Percentiles rank a stretch among this genome's conserved stretches.
Evolutionary conservation across 2,888 invertebrate genomes (phyloP).

Genomic region (Drosophila borborema): DNA sequence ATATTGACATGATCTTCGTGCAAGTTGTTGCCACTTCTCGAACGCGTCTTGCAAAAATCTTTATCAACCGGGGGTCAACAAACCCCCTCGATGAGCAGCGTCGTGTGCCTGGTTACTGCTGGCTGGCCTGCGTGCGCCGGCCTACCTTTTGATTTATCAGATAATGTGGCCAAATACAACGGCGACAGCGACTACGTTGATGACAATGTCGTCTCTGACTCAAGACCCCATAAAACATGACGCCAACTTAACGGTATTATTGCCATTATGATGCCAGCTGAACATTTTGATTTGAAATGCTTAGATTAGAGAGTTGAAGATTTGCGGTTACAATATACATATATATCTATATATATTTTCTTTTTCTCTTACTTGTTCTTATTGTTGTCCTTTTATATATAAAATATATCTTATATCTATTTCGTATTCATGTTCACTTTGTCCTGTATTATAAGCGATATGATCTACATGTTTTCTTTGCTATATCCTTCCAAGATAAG

Average conservation of each 20-base stretch:
- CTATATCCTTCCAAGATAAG: too few species aligned
- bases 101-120: slow-evolving; percentile 10
- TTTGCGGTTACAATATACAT: not conserved
- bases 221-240: slow-evolving; percentile 65
- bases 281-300: slow-evolving; percentile 32
- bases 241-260: slow-evolving; percentile 64
- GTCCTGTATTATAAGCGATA: too few species aligned
- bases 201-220: slow-evolving; percentile 43
- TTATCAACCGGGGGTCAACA: slow-evolving; percentile 75
- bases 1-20: slow-evolving; percentile 76
- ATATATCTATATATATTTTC: too few species aligned
- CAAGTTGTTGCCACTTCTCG: slow-evolving; percentile 57
- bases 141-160: slow-evolving; percentile 59
- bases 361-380: too few species aligned
- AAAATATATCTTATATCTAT: too few species aligned
- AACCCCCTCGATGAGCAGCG: slow-evolving; percentile 46
- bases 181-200: slow-evolving; percentile 22
- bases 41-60: slow-evolving; percentile 65
- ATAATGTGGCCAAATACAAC: slow-evolving; percentile 58
- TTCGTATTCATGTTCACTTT: too few species aligned
- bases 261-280: slow-evolving; percentile 20
- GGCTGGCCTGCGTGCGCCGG: not conserved
- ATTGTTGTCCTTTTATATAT: too few species aligned
- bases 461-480: not conserved
- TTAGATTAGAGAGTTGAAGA: not conserved